Evolutionary conservation across 2,797 vertebrate species (phyloP).

Genomic region (Sphaeramia orbicularis): DNA sequence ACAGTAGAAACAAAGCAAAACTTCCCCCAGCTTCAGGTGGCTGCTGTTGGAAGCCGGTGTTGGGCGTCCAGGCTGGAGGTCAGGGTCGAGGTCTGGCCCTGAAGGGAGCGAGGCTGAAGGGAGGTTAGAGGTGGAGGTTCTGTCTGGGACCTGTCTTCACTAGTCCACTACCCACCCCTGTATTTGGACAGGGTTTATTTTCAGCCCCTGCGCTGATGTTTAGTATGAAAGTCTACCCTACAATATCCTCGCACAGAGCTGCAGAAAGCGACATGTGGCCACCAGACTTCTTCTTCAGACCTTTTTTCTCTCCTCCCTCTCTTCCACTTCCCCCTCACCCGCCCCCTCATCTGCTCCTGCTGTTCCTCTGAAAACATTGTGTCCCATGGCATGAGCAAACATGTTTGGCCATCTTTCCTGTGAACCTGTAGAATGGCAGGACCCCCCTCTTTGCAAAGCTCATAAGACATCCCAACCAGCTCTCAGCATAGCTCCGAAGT

Average conservation of each 20-base stretch:
- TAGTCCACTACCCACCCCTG: conserved; percentile 60
- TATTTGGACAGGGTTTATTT: conserved; percentile 81
- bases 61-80: conserved; percentile 34
- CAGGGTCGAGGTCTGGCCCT: conserved; percentile 42
- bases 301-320: conserved; percentile 43
- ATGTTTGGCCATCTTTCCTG: conserved; percentile 76
- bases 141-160: conserved; percentile 66
- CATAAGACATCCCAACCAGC: conserved; percentile 49
- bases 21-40: conserved; percentile 13
- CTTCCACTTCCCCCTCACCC: conserved; percentile 29
- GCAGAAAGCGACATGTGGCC: conserved; percentile 85
- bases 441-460: conserved; percentile 55
- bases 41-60: conserved; percentile 10
- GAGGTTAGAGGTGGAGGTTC: conserved; percentile 51
- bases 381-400: conserved; percentile 81
- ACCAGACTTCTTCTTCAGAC: conserved; percentile 84
- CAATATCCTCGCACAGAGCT: conserved; percentile 69
- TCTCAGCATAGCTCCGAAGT: conserved; percentile 58
- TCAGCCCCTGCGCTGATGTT: conserved; percentile 74
- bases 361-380: conserved; percentile 78
- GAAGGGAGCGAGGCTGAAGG: conserved; percentile 18
- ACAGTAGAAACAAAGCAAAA: background rate
- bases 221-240: conserved; percentile 77
- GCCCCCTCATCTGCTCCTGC: conserved; percentile 70
- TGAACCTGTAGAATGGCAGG: conserved; percentile 71